Conservation (phyloP, 2,888 invertebrate species). For the Campopleginae sp. region DNA sequence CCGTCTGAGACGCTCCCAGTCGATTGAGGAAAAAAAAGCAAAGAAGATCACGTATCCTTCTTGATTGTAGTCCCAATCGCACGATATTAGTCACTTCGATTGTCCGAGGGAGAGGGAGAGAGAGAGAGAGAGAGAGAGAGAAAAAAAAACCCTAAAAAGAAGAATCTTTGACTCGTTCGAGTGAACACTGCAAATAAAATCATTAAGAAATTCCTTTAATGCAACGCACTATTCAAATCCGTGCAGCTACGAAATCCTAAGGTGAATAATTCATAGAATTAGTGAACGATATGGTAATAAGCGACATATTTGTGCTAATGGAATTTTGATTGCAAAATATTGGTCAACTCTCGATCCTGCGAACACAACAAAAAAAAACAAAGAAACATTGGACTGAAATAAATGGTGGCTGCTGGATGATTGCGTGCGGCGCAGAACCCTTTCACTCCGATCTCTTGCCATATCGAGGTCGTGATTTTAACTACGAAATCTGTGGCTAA, state of each 20-base stretch:
- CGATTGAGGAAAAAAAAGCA: not conserved
- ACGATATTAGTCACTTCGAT: not conserved
- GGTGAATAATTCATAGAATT: slow-evolving; percentile 15
- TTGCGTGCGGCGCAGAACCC: slow-evolving; percentile 19
- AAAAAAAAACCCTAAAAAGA: not conserved
- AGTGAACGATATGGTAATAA: not conserved
- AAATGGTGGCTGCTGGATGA: not conserved
- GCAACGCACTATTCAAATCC: not conserved
- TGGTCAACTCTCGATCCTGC: not conserved
- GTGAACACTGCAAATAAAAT: not conserved
- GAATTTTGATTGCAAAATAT: slow-evolving; percentile 24
- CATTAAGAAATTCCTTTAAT: not conserved
- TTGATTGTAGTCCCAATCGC: slow-evolving; percentile 14
- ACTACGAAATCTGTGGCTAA: slow-evolving; percentile 9
- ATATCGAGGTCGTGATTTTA: slow-evolving; percentile 1
- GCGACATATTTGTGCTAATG: not conserved
- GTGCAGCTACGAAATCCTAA: not conserved
- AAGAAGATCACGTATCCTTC: slow-evolving; percentile 11
- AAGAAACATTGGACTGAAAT: not conserved
- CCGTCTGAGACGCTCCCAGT: slow-evolving; percentile 1
- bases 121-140: not conserved
- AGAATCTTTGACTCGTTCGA: not conserved
- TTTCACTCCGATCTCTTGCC: slow-evolving; percentile 30
- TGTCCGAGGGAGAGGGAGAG: not conserved
- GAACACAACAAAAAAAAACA: not conserved